Percentiles rank a stretch among this genome's conserved stretches.
phyloP scores from a whole-genome alignment of 2,797 vertebrate genomes.

The Nannoperca obscura region DNA sequence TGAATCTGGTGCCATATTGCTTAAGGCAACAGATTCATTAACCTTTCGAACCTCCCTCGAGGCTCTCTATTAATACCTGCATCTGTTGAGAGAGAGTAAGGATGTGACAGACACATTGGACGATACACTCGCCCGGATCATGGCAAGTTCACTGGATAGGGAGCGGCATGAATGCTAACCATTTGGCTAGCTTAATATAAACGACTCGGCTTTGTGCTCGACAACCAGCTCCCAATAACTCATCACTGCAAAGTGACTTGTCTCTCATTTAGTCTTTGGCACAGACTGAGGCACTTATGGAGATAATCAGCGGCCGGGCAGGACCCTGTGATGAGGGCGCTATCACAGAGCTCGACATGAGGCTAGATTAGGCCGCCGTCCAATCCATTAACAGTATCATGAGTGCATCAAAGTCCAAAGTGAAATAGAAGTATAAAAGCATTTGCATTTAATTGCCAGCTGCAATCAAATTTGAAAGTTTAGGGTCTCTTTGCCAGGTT shows the following conservation, averaged over 20 bases:
- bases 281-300: slow-evolving; percentile 54
- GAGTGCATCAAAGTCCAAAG: slow-evolving; percentile 54
- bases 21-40: slow-evolving; percentile 80
- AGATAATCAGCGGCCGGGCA: slow-evolving; percentile 62
- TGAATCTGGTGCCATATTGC: slow-evolving; percentile 79
- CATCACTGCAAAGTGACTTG: slow-evolving; percentile 61
- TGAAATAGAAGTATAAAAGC: slow-evolving; percentile 47
- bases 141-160: slow-evolving; percentile 56
- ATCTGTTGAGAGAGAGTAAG: slow-evolving; percentile 70
- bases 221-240: slow-evolving; percentile 49
- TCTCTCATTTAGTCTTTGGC: slow-evolving; percentile 67
- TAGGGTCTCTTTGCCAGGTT: slow-evolving; percentile 32
- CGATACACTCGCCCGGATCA: slow-evolving; percentile 58
- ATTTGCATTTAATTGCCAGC: slow-evolving; percentile 47
- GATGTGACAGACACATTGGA: slow-evolving; percentile 57
- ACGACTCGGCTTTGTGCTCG: slow-evolving; percentile 43
- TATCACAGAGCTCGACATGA: slow-evolving; percentile 56
- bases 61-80: slow-evolving; percentile 78
- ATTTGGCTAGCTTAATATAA: slow-evolving; percentile 40
- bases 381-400: slow-evolving; percentile 66
- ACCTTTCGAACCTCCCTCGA: slow-evolving; percentile 68
- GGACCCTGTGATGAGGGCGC: slow-evolving; percentile 57
- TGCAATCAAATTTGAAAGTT: slow-evolving; percentile 29
- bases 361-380: slow-evolving; percentile 53
- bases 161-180: slow-evolving; percentile 49